Percentiles rank a stretch among this genome's conserved stretches.
Conservation (phyloP, 2,888 invertebrate species). For the Synergus japonicus region DNA sequence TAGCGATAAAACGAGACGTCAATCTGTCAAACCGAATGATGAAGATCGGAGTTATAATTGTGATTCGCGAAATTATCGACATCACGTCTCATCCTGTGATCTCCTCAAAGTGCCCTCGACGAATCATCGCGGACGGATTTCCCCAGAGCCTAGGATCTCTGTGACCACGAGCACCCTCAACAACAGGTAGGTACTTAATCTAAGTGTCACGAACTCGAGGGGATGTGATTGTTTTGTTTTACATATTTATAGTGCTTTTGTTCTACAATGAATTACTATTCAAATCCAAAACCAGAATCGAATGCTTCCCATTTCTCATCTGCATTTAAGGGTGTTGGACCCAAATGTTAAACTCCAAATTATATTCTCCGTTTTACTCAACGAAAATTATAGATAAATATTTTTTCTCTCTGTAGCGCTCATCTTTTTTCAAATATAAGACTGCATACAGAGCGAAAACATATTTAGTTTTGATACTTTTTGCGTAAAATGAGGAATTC, state of each 20-base stretch:
- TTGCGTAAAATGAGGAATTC: no score
- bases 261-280: constrained; percentile 3
- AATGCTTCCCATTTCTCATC: not conserved
- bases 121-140: constrained; percentile 63
- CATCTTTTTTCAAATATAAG: no score
- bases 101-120: constrained; percentile 71
- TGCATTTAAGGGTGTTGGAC: not conserved
- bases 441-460: no score
- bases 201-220: constrained; percentile 38
- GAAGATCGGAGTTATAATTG: constrained; percentile 63
- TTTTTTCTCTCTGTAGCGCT: no score
- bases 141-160: constrained; percentile 63
- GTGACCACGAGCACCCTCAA: constrained; percentile 59
- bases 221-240: constrained; percentile 38
- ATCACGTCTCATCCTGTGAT: constrained; percentile 73
- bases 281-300: not conserved
- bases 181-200: constrained; percentile 67
- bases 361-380: no score
- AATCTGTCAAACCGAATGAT: constrained; percentile 61
- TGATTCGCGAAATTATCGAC: constrained; percentile 71
- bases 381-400: no score
- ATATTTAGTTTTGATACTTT: no score
- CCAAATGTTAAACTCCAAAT: no score
- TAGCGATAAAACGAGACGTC: constrained; percentile 60
- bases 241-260: not conserved